A percentile compares a stretch with the other conserved stretches of the same genome.
phyloP scores from a whole-genome alignment of 2,888 invertebrate genomes.

The Epinotia ramella region DNA sequence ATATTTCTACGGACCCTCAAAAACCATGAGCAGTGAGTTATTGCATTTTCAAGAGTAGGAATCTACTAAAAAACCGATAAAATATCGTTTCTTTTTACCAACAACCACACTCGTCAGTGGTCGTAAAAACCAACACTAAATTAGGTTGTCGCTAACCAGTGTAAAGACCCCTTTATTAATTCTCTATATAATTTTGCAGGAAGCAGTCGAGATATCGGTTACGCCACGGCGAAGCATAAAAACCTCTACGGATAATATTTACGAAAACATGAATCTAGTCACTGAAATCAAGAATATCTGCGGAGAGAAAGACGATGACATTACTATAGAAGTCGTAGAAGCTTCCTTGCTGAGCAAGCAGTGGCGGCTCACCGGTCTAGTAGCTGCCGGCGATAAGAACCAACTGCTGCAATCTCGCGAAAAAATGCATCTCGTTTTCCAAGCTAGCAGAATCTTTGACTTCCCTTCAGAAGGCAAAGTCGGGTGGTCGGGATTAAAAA shows the following conservation, averaged over 20 bases:
- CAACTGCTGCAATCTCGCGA: constrained; percentile 69
- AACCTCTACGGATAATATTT: constrained; percentile 62
- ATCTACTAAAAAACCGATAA: too few species aligned
- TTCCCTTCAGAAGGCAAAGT: constrained; percentile 61
- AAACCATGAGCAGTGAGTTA: too few species aligned
- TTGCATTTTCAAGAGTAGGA: too few species aligned
- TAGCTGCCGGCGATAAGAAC: constrained; percentile 63
- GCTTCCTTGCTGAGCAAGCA: constrained; percentile 86
- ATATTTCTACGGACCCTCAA: too few species aligned
- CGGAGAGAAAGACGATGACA: constrained; percentile 85
- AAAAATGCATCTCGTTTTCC: constrained; percentile 72
- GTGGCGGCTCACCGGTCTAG: constrained; percentile 84
- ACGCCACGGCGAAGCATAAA: constrained; percentile 82
- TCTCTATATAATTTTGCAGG: constrained; percentile 61
- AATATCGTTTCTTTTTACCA: too few species aligned
- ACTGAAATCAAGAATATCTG: constrained; percentile 89
- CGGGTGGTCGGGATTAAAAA: constrained; percentile 67
- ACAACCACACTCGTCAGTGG: too few species aligned
- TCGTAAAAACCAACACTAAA: too few species aligned
- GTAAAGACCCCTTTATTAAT: not conserved
- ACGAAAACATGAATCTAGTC: constrained; percentile 87
- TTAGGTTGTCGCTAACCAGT: not conserved
- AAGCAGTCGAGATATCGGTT: constrained; percentile 84
- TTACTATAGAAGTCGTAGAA: constrained; percentile 85
- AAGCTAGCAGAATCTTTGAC: constrained; percentile 65